phyloP scores from a whole-genome alignment of 2,113 vertebrate genomes.

The Nannobrachium achirus region DNA sequence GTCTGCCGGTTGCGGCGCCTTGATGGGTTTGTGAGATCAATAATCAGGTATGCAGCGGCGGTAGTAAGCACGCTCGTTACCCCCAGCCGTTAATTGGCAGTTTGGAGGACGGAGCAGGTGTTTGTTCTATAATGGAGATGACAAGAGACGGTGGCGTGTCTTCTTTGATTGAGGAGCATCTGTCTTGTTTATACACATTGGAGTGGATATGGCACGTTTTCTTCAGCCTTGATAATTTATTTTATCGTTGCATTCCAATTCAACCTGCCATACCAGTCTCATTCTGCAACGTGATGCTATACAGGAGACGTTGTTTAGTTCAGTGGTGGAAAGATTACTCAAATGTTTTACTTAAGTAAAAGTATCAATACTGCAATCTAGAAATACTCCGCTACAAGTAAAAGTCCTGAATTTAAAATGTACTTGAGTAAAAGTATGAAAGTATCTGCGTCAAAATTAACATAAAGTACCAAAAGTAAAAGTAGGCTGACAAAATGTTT shows the following conservation, averaged over 20 bases:
- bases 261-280: slow-evolving; percentile 8
- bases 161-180: slow-evolving; percentile 18
- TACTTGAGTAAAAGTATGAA: too few species aligned
- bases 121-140: slow-evolving; percentile 31
- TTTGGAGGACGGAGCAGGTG: slow-evolving; percentile 14
- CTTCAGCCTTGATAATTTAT: too few species aligned
- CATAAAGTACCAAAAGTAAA: too few species aligned
- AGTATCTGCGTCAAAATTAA: too few species aligned
- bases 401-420: too few species aligned
- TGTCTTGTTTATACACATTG: slow-evolving; percentile 22
- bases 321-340: too few species aligned
- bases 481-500: too few species aligned
- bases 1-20: not conserved
- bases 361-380: too few species aligned
- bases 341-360: too few species aligned
- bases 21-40: not conserved
- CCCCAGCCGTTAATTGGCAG: slow-evolving; percentile 9
- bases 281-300: slow-evolving; percentile 2
- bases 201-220: slow-evolving; percentile 2
- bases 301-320: slow-evolving; percentile 35
- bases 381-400: too few species aligned
- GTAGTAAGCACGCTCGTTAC: slow-evolving; percentile 14
- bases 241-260: slow-evolving; percentile 2
- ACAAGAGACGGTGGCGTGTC: not conserved
- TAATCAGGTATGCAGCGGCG: slow-evolving; percentile 15